Conservation (phyloP, 2,113 vertebrate genomes). For the Pterocles burchelli region DNA sequence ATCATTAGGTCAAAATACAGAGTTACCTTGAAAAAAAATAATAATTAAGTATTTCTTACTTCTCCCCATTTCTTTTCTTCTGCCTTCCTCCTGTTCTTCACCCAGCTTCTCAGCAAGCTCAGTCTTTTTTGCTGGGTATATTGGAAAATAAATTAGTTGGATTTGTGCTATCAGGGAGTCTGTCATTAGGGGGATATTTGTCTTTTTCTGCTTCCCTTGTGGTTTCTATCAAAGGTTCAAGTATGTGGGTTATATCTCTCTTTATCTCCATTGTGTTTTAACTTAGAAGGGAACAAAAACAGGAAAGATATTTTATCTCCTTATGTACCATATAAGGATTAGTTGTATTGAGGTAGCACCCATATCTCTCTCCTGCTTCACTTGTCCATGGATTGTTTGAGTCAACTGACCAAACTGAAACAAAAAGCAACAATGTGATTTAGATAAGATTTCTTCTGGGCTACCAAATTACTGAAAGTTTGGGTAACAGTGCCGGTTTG, state of each 20-base stretch:
- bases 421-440: background rate
- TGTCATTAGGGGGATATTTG: slow-evolving; percentile 62
- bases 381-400: background rate
- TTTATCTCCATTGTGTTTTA: slow-evolving; percentile 56
- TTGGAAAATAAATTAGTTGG: slow-evolving; percentile 65
- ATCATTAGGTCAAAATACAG: background rate
- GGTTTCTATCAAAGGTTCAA: slow-evolving; percentile 60
- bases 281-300: slow-evolving; percentile 41
- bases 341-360: background rate
- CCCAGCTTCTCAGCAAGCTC: background rate
- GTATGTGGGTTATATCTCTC: slow-evolving; percentile 27
- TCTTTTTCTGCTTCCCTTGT: slow-evolving; percentile 55
- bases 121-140: background rate
- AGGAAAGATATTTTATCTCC: slow-evolving; percentile 54
- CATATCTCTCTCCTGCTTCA: background rate
- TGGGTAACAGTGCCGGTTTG: background rate
- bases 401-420: slow-evolving; percentile 11
- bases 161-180: slow-evolving; percentile 55
- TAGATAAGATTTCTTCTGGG: background rate
- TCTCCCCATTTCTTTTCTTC: background rate
- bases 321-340: slow-evolving; percentile 8
- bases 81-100: background rate
- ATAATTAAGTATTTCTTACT: background rate
- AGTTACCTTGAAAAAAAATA: background rate
- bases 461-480: background rate